Conservation (phyloP, 2,113 vertebrate genomes). For the Alethe diademata region DNA sequence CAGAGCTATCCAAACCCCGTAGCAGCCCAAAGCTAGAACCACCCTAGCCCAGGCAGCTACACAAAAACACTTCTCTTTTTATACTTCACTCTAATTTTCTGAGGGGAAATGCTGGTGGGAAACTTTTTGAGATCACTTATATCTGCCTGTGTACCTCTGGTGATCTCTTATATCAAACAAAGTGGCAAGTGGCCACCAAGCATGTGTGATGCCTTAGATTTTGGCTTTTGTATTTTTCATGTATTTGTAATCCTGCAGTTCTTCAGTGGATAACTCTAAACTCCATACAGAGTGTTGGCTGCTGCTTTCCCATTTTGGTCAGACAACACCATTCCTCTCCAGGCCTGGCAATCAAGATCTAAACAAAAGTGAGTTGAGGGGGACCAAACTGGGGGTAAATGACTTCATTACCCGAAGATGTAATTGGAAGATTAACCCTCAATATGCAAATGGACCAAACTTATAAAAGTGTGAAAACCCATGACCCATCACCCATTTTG, state of each 20-base stretch:
- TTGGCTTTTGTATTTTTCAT: background rate
- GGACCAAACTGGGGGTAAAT: too few species aligned
- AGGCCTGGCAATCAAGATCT: too few species aligned
- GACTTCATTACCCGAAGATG: background rate
- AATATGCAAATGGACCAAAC: background rate
- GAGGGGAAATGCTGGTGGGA: background rate
- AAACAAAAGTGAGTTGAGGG: too few species aligned
- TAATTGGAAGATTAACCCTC: background rate
- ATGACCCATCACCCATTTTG: background rate
- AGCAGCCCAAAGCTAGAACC: too few species aligned
- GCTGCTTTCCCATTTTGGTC: background rate
- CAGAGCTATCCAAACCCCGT: too few species aligned
- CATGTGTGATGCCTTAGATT: background rate
- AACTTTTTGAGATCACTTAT: accelerated
- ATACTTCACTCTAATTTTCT: background rate
- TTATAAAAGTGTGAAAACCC: background rate
- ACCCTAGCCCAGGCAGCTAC: too few species aligned
- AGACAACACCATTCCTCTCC: background rate
- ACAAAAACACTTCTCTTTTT: background rate
- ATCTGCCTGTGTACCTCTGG: background rate
- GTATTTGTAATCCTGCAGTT: background rate
- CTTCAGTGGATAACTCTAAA: background rate
- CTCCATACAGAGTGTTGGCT: accelerated
- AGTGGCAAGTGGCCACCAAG: background rate
- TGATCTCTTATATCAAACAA: accelerated